Conservation (phyloP, 2,888 invertebrate genomes). For the Cataglyphis livida region DNA sequence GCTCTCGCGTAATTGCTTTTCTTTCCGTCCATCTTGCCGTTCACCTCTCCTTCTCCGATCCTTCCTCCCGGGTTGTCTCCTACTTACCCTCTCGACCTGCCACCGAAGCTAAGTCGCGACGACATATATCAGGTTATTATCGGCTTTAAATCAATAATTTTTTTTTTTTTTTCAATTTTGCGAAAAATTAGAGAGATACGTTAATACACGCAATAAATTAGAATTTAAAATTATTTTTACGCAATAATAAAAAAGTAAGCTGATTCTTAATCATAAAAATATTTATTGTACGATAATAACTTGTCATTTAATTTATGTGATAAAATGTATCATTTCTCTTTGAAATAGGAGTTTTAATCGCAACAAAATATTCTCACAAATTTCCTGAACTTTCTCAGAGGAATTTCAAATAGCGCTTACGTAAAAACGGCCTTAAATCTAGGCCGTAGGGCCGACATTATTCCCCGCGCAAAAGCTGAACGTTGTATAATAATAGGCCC, state of each 20-base stretch:
- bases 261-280: neutral
- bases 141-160: neutral
- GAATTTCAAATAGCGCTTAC: conserved; percentile 33
- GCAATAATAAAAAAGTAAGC: neutral
- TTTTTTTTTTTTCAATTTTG: neutral
- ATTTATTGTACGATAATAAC: neutral
- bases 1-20: conserved; percentile 75
- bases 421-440: conserved; percentile 46
- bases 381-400: neutral
- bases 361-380: neutral
- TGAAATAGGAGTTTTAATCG: neutral
- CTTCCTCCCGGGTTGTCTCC: conserved; percentile 40
- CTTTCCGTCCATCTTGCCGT: conserved; percentile 56
- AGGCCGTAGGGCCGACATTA: conserved; percentile 27
- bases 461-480: conserved; percentile 43
- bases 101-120: neutral
- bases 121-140: neutral
- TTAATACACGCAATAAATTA: neutral
- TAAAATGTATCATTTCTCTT: neutral
- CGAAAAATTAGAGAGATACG: neutral
- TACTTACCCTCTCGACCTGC: conserved; percentile 36
- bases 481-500: conserved; percentile 50
- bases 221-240: neutral
- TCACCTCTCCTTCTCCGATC: conserved; percentile 9
- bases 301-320: neutral